These are phyloP conservation scores for Heliconius sara DNA, from an alignment of 2,888 invertebrate genomes.

Conservation along the genomic window DNA sequence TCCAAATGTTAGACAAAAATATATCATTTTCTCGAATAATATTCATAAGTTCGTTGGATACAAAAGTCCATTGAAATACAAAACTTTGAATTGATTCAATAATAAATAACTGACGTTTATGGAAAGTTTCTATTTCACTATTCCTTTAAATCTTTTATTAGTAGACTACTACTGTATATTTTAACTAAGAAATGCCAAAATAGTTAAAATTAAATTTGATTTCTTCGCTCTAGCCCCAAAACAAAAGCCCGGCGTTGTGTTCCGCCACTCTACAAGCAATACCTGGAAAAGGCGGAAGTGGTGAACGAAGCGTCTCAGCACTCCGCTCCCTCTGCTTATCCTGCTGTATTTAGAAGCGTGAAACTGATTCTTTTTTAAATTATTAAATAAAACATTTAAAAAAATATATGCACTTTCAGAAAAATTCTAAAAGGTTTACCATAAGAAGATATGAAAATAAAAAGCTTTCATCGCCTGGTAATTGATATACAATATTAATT, in stretches of 20 bases:
- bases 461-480: neutral
- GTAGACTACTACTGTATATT: neutral
- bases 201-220: neutral
- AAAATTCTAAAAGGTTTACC: neutral
- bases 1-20: constrained; percentile 49
- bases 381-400: neutral
- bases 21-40: constrained; percentile 47
- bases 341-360: no score
- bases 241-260: no score
- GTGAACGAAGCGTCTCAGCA: no score
- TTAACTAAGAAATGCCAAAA: neutral
- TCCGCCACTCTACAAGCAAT: no score
- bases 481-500: no score
- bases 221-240: no score
- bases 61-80: constrained; percentile 45
- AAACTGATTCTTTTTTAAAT: no score
- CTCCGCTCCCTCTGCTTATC: no score
- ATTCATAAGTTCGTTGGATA: constrained; percentile 47
- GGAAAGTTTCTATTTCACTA: neutral
- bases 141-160: neutral
- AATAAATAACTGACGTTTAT: constrained; percentile 6
- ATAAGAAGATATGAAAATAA: neutral
- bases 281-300: no score
- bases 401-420: no score
- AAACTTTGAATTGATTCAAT: constrained; percentile 34